phyloP scores from a whole-genome alignment of 2,888 invertebrate genomes.

The Allophyes oxyacanthae region DNA sequence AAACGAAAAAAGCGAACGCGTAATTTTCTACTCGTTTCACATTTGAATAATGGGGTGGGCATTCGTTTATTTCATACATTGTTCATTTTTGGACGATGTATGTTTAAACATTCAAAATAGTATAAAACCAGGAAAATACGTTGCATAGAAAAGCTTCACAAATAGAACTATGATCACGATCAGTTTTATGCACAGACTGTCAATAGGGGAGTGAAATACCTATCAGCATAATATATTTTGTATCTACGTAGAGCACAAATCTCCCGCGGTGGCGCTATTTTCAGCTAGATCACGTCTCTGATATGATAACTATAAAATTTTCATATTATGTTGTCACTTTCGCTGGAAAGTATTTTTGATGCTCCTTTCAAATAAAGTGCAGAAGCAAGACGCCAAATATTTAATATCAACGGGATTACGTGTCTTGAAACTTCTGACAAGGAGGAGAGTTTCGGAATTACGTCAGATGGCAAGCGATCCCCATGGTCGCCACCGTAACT shows the following conservation, averaged over 20 bases:
- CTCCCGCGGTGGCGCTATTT: constrained; percentile 32
- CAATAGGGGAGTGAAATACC: constrained; percentile 4
- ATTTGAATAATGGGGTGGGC: constrained; percentile 52
- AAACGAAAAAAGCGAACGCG: constrained; percentile 49
- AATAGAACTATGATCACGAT: neutral
- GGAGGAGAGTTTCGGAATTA: constrained; percentile 35
- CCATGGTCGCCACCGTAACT: constrained; percentile 17
- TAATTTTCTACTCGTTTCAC: constrained; percentile 56
- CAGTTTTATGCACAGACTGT: too few relatives aligned
- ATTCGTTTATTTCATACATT: constrained; percentile 45
- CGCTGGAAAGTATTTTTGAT: constrained; percentile 14
- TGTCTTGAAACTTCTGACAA: constrained; percentile 39
- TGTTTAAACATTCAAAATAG: constrained; percentile 17
- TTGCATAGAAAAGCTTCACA: neutral
- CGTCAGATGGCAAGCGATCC: constrained; percentile 21
- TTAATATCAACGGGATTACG: constrained; percentile 31
- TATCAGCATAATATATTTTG: constrained; percentile 35
- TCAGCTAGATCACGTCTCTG: constrained; percentile 23
- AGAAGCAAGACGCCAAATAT: constrained; percentile 15
- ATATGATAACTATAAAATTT: constrained; percentile 38
- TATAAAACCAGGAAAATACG: neutral
- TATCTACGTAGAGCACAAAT: constrained; percentile 16
- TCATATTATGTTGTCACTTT: constrained; percentile 29
- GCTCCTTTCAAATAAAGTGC: constrained; percentile 4
- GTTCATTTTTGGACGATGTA: constrained; percentile 24